Evolutionary conservation across 2,113 vertebrate species (phyloP).

Genomic region (Romanogobio albipinnatus): DNA sequence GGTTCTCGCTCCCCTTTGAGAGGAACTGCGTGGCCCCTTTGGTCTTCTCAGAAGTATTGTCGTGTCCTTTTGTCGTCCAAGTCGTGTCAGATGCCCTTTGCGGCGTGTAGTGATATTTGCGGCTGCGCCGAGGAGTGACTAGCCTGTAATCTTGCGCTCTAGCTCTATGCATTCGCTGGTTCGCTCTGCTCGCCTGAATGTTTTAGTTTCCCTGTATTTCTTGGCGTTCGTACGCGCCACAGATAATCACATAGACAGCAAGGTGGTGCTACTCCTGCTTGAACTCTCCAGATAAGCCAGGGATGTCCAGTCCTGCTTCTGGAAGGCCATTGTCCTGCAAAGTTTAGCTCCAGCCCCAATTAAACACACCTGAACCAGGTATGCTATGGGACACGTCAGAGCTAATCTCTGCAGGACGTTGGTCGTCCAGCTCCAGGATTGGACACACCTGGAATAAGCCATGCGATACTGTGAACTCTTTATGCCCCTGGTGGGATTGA

Average conservation of each 20-base stretch:
- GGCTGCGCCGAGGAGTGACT: conserved; percentile 21
- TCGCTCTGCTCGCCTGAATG: conserved; percentile 31
- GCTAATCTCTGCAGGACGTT: background rate
- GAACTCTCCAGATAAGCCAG: background rate
- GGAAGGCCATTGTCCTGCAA: background rate
- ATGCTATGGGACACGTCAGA: background rate
- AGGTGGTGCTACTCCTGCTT: conserved; percentile 8
- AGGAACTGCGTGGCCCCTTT: background rate
- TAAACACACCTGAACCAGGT: background rate
- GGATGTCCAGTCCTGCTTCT: background rate
- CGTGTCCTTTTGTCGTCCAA: background rate
- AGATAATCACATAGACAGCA: conserved; percentile 34
- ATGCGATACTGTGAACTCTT: conserved; percentile 1
- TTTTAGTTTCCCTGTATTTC: conserved; percentile 35
- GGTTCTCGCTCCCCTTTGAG: background rate
- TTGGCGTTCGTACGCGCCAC: conserved; percentile 1
- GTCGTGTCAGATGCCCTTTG: conserved; percentile 8
- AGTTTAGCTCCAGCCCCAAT: background rate
- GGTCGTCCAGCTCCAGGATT: background rate
- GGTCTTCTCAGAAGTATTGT: conserved; percentile 2
- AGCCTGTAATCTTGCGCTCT: conserved; percentile 51
- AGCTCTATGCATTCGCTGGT: conserved; percentile 66
- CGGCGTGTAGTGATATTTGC: conserved; percentile 43
- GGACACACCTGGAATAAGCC: conserved; percentile 7
- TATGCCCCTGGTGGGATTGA: background rate